Evolutionary conservation across 2,888 invertebrate genomes (phyloP).

Genomic region (Pachliopta kotzebuea): DNA sequence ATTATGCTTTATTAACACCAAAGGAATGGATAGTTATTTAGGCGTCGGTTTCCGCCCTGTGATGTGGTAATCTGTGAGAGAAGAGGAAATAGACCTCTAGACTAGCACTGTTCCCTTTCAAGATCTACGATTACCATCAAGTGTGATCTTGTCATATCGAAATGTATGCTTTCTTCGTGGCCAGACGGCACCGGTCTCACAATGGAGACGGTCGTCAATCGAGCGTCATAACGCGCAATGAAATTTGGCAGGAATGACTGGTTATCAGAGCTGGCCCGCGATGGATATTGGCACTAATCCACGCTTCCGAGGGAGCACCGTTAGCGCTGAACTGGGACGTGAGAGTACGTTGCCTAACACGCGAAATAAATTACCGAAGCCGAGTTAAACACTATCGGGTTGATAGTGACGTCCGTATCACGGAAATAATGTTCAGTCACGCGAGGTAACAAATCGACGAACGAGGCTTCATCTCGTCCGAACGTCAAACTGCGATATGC

Average conservation of each 20-base stretch:
- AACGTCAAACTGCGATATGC: not conserved
- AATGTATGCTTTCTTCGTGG: no score
- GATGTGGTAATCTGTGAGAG: no score
- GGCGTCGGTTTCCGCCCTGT: no score
- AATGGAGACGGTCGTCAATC: conserved; percentile 41
- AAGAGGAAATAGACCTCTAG: no score
- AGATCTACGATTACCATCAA: no score
- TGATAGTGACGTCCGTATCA: conserved; percentile 13
- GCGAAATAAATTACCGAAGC: conserved; percentile 22
- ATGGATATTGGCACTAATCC: conserved; percentile 42
- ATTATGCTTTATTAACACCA: no score
- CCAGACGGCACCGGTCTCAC: not conserved
- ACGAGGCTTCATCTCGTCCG: not conserved
- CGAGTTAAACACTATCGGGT: conserved; percentile 13
- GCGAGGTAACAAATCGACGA: conserved; percentile 17
- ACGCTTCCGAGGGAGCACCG: conserved; percentile 35
- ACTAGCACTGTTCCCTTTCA: no score
- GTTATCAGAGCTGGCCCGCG: conserved; percentile 46
- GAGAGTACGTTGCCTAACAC: conserved; percentile 25
- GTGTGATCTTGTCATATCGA: no score
- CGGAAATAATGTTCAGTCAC: conserved; percentile 15
- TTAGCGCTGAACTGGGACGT: conserved; percentile 28
- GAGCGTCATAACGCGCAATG: conserved; percentile 55
- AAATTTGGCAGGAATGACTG: conserved; percentile 61
- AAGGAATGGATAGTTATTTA: no score